Conservation (phyloP, 2,888 invertebrate genomes). For the Synergus umbraculus region DNA sequence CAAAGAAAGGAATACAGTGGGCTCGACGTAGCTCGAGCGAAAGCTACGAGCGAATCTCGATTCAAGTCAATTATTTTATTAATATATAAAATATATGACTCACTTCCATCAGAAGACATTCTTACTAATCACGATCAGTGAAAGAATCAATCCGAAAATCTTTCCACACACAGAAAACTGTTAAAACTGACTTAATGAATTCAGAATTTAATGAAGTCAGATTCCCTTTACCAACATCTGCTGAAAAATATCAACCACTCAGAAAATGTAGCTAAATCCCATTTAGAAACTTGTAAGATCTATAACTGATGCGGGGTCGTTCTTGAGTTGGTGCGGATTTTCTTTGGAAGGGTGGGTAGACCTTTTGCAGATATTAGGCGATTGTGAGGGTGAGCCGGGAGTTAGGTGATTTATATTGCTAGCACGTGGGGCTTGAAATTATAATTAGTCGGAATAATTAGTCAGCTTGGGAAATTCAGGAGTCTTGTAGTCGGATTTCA, state of each 20-base stretch:
- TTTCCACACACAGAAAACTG: not conserved
- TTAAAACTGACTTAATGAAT: not conserved
- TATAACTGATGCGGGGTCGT: slow-evolving; percentile 67
- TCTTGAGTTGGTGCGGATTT: slow-evolving; percentile 62
- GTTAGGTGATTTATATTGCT: slow-evolving; percentile 73
- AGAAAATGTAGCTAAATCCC: no score
- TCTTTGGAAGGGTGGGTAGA: slow-evolving; percentile 50
- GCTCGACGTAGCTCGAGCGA: slow-evolving; percentile 43
- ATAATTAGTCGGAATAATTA: slow-evolving; percentile 66
- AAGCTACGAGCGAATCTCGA: slow-evolving; percentile 50
- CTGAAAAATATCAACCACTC: no score
- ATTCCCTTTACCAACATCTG: not conserved
- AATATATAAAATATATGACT: not conserved
- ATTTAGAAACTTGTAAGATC: slow-evolving; percentile 45
- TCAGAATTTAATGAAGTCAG: not conserved
- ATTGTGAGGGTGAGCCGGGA: slow-evolving; percentile 67
- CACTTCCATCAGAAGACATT: not conserved
- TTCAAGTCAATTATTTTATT: slow-evolving; percentile 37
- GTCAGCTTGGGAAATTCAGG: slow-evolving; percentile 8
- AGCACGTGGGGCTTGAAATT: slow-evolving; percentile 72
- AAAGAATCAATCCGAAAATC: not conserved
- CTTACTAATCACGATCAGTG: not conserved
- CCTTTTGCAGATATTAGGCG: slow-evolving; percentile 70
- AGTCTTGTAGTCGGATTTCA: slow-evolving; percentile 33
- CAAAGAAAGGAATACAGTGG: slow-evolving; percentile 53